A percentile compares a stretch with the other conserved stretches of the same genome.
Evolutionary conservation across 2,797 vertebrate genomes (phyloP).

Genomic region (Lophotriccus pileatus): DNA sequence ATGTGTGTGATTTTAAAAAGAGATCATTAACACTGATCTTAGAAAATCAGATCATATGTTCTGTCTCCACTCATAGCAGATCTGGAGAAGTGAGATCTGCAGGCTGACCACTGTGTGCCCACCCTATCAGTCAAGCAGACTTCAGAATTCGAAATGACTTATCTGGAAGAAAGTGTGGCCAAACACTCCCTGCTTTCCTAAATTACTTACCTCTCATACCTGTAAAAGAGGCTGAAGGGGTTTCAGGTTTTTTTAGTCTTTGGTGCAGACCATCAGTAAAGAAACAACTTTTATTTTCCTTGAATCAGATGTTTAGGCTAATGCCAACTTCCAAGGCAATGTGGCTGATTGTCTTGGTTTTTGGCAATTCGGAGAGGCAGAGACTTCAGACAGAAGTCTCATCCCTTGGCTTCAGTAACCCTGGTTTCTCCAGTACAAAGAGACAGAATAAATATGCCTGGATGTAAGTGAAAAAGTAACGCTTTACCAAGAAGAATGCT

Average conservation of each 20-base stretch:
- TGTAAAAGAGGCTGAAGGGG: background rate
- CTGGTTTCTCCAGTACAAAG: background rate
- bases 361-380: background rate
- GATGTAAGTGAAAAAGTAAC: background rate
- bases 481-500: background rate
- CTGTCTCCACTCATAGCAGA: background rate
- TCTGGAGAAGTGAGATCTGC: background rate
- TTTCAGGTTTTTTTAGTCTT: background rate
- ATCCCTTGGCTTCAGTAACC: background rate
- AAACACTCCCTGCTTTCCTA: background rate
- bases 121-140: background rate
- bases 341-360: background rate
- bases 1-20: background rate
- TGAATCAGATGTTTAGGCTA: background rate
- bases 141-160: background rate
- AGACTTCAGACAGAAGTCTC: background rate
- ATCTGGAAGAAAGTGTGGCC: background rate
- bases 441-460: background rate
- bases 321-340: background rate
- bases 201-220: background rate
- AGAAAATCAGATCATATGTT: background rate
- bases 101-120: background rate
- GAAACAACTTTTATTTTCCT: background rate
- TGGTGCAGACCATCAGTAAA: background rate
- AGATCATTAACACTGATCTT: background rate